Evolutionary conservation across 2,888 invertebrate species (phyloP), one percentile per base, ranked within the genome.

Genomic region (Thereva unica): DNA sequence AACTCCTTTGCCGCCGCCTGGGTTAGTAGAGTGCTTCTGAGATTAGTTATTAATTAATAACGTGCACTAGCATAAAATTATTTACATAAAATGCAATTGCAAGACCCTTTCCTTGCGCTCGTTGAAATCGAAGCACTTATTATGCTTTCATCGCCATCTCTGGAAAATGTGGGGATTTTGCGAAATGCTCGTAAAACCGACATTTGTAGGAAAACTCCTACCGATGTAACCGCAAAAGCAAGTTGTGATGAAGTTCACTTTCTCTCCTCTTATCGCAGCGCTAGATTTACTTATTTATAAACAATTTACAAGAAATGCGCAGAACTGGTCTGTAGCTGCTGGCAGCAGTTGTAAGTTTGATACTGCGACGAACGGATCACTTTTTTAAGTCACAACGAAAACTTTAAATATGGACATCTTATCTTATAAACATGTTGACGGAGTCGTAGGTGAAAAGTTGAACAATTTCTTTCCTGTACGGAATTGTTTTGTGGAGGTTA

Each of bases 401-500:
- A 52, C 8, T 35, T 35, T 12, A 50, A 34, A 50, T n/a, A 50
- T 77, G 77, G 47, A 55, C 40, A 70, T 76, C 68, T 72, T 78
- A 8, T 72, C 72, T 44, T 89, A 86, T 78, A 83, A 84, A 9
- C 85, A 86, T 68, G 74, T 89, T 44, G 86, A 87, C 56, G 84
- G 84, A n/a, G 83, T 85, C 64, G 80, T 84, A 0, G 84, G 85
- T 0, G 81, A 82, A 38, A 83, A 84, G 72, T 79, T 91, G 67
- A 89, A 92, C 72, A 82, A 83, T 57, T 84, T 89, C 79, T 91
- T 89, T 71, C 87, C 87, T 8, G 84, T 85, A 47, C 85, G 87
- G 73, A 85, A 88, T 74, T 87, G 88, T 70, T 86, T 92, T 78
- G 83, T 90, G 38, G 87, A 88, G 76, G 89, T 90, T 10, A 85